Evolutionary conservation across 1,140 invertebrate genomes (phyloP).

Genomic region (Leptopilina boulardi): DNA sequence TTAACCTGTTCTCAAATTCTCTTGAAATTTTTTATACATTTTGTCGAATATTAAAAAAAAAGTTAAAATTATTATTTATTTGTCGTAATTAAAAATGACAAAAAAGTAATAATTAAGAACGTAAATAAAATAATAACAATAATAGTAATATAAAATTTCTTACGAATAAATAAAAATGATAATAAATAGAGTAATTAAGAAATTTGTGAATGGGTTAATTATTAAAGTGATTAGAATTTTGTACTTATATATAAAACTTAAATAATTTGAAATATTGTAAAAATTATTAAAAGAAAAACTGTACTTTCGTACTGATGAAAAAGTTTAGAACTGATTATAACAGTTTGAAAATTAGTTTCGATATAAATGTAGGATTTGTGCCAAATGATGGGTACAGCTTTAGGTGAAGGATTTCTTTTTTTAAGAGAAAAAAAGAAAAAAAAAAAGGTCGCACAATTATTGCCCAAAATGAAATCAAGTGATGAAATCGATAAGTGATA

Average conservation of each 20-base stretch:
- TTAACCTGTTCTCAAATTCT: slow-evolving; percentile 10
- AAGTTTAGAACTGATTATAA: background rate
- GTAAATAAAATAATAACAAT: too few relatives aligned
- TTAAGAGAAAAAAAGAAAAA: background rate
- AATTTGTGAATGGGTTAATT: slow-evolving; percentile 23
- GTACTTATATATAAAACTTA: background rate
- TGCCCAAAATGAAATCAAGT: background rate
- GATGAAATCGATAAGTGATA: background rate
- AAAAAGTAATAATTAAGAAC: too few relatives aligned
- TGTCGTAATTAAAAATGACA: too few relatives aligned
- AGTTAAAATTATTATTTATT: too few relatives aligned
- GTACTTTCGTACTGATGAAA: background rate
- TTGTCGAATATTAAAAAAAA: background rate
- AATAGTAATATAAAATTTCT: too few relatives aligned
- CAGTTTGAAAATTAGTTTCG: background rate
- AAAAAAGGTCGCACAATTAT: background rate
- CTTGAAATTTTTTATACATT: background rate
- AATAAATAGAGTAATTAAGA: background rate
- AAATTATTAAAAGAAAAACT: background rate
- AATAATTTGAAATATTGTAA: background rate
- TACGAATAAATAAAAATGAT: background rate
- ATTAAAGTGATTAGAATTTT: background rate
- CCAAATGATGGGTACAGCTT: background rate
- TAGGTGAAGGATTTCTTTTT: background rate
- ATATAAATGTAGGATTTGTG: background rate